Conservation (phyloP, 2,113 vertebrate species). For the Limnothrissa miodon region DNA sequence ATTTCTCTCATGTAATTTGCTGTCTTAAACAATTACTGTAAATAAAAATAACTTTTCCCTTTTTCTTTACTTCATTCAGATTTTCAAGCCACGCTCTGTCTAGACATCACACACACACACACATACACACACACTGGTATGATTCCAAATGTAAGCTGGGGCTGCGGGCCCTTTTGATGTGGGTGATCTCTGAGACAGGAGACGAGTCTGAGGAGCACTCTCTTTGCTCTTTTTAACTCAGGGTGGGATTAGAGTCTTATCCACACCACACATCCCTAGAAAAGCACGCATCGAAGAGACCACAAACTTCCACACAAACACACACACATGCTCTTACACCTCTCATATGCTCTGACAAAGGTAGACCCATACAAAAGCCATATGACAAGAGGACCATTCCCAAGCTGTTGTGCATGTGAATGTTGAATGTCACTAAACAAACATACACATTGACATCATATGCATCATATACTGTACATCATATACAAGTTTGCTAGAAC, state of each 20-base stretch:
- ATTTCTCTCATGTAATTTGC: not conserved
- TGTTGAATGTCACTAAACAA: no score
- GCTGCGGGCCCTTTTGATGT: not conserved
- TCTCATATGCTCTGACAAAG: no score
- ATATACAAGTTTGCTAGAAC: no score
- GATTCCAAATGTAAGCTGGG: not conserved
- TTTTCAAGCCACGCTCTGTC: not conserved
- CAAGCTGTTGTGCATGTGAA: no score
- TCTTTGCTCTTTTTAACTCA: not conserved
- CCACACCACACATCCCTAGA: not conserved
- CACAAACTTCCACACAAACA: not conserved
- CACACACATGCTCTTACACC: no score
- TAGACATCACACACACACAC: not conserved
- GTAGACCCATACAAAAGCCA: no score
- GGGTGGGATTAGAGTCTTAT: conserved; percentile 1
- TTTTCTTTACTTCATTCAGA: not conserved
- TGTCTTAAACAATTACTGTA: not conserved
- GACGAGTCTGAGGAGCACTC: not conserved
- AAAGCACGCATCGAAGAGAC: not conserved
- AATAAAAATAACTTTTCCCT: not conserved
- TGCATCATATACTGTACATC: no score
- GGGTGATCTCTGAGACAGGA: not conserved
- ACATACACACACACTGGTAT: conserved; percentile 4
- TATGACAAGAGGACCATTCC: no score
- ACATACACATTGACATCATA: no score